phyloP scores from a whole-genome alignment of 2,113 vertebrate genomes.

The Ophiodon elongatus region DNA sequence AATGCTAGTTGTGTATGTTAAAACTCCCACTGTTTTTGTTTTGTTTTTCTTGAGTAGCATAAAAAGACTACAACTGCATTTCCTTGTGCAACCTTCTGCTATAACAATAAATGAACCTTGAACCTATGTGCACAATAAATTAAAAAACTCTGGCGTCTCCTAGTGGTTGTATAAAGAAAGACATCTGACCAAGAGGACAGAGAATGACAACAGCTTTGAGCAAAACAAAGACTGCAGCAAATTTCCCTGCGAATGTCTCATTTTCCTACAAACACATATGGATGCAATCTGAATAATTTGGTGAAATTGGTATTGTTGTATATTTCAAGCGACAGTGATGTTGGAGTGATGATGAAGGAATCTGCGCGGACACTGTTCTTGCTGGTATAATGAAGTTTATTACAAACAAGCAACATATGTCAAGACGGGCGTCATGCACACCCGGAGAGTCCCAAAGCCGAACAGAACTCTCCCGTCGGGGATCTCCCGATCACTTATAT shows the following conservation, averaged over 20 bases:
- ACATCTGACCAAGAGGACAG: not conserved
- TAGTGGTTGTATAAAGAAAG: slow-evolving; percentile 9
- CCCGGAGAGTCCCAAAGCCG: too few species aligned
- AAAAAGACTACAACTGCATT: not conserved
- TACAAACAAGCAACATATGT: too few species aligned
- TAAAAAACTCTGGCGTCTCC: not conserved
- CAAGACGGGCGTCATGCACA: too few species aligned
- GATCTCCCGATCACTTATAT: too few species aligned
- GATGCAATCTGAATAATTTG: not conserved
- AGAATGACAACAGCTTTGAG: not conserved
- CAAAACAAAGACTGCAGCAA: not conserved
- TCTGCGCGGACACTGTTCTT: too few species aligned
- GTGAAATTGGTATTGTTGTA: not conserved
- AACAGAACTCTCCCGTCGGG: too few species aligned
- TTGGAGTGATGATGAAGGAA: too few species aligned
- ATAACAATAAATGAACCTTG: not conserved
- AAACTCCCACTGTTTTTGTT: not conserved
- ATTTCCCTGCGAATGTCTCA: not conserved
- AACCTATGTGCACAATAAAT: not conserved
- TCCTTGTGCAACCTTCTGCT: not conserved
- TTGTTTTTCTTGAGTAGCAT: not conserved
- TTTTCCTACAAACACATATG: not conserved
- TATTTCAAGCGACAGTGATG: too few species aligned
- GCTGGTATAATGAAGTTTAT: too few species aligned
- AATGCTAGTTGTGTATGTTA: not conserved